Conservation (phyloP, 64 coral and sea anemone species). For the Montipora sp. region DNA sequence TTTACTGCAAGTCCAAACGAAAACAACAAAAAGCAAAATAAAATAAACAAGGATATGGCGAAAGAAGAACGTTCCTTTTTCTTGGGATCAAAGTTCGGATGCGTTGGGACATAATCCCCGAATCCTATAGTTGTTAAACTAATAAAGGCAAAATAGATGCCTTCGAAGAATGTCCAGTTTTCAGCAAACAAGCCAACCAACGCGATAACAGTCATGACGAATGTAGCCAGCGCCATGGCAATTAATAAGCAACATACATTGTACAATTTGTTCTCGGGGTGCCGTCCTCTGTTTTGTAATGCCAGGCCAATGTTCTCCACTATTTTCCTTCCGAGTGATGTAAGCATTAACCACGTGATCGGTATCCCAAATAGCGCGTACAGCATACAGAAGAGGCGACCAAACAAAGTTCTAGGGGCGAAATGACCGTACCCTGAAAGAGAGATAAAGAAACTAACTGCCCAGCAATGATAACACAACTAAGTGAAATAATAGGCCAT, state of each 20-base stretch:
- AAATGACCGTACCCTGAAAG: conserved; percentile 85
- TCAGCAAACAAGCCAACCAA: conserved; percentile 78
- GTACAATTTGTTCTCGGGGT: conserved; percentile 57
- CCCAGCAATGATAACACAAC: not conserved
- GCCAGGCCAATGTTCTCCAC: conserved; percentile 75
- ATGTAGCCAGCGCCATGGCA: conserved; percentile 41
- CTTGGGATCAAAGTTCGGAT: conserved; percentile 71
- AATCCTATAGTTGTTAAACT: conserved; percentile 93
- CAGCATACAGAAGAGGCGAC: conserved; percentile 83
- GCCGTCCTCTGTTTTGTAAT: conserved; percentile 53
- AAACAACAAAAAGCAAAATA: conserved; percentile 91
- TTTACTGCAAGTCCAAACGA: conserved; percentile 88
- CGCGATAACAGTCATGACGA: conserved; percentile 77
- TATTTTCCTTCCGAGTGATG: conserved; percentile 91
- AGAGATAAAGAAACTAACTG: not conserved
- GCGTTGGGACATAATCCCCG: conserved; percentile 89
- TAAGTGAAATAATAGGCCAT: no score
- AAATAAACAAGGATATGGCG: conserved; percentile 81
- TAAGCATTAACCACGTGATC: conserved; percentile 92
- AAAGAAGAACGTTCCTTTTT: conserved; percentile 78
- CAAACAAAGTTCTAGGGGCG: conserved; percentile 63
- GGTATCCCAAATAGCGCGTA: conserved; percentile 98
- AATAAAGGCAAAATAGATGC: conserved; percentile 92
- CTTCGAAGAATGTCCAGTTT: conserved; percentile 89
- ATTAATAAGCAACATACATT: conserved; percentile 70